Conservation (phyloP, 2,888 invertebrate genomes). For the Melinaea marsaeus region DNA sequence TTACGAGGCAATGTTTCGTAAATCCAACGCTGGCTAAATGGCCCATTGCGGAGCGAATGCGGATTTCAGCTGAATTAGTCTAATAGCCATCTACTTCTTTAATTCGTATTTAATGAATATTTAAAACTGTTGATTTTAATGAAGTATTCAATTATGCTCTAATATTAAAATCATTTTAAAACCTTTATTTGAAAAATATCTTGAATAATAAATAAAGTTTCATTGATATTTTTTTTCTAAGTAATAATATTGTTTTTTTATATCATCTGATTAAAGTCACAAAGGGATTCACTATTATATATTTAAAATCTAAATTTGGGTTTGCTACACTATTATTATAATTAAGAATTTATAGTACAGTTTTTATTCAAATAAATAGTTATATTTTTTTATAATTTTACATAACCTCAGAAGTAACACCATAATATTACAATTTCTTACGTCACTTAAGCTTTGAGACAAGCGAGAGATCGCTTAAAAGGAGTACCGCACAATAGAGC, state of each 20-base stretch:
- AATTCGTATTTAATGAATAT: constrained; percentile 52
- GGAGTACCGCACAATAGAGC: constrained; percentile 54
- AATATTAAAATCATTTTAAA: constrained; percentile 2
- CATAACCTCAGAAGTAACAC: background rate
- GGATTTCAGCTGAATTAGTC: constrained; percentile 66
- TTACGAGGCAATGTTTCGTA: constrained; percentile 65
- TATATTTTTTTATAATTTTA: background rate
- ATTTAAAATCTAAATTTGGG: too few species aligned
- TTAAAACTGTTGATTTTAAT: constrained; percentile 44
- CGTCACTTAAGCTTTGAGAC: constrained; percentile 11
- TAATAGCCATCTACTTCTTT: constrained; percentile 65
- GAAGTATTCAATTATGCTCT: background rate
- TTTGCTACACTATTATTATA: too few species aligned
- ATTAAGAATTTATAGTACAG: too few species aligned
- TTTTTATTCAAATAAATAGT: too few species aligned
- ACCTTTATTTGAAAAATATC: too few species aligned
- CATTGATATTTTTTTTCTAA: too few species aligned
- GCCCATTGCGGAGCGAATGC: constrained; percentile 62
- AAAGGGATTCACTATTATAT: too few species aligned
- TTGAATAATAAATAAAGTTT: too few species aligned
- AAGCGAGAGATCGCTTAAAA: constrained; percentile 42
- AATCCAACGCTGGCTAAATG: constrained; percentile 64
- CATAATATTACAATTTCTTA: background rate
- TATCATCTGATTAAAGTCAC: too few species aligned
- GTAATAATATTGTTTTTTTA: too few species aligned